Evolutionary conservation across 2,797 vertebrate genomes (phyloP), one percentile per base, ranked within the genome.

Genomic region (Semaprochilodus insignis): DNA sequence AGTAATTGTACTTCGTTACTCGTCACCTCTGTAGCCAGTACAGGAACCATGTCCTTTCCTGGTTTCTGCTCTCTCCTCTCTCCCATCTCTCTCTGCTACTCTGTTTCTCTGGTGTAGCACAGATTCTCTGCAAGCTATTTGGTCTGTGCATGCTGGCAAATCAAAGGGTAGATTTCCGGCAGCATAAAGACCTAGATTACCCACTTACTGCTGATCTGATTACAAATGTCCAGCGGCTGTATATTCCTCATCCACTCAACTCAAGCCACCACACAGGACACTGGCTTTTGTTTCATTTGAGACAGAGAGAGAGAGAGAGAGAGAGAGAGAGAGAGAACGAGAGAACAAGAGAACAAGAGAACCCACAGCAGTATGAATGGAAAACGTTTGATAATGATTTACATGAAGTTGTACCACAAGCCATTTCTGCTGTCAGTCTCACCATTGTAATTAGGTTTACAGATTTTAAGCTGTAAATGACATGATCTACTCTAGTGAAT

Each of bases 111-210:
- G 25, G 34, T 71, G 25, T 31, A 36, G 11, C 34, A 25, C 36
- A 85, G 87, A 91, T 91, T 92, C 90, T 93, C 92, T 92, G 90
- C 92, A 92, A 94, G 90, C 90, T 88, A 92, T 92, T 93, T 91
- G 91, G 91, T 93, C 92, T 85, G 89, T 91, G 87, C 79, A 78
- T 91, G 85, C 85, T 69, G 74, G 83, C 85, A 87, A 93, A 94
- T 92, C 90, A 94, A 94, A 93, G 92, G 88, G 83, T 91, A 93
- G 90, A 91, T 92, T 92, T 94, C 91, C 91, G 90, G 91, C 89
- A 85, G 92, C 89, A 90, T 87, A 82, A 89, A 90, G 89, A 90
- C 87, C 87, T 91, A 93, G 92, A 95, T 94, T 93, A 95, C 91
- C 89, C 89, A 90, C 89, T 92, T 92, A 92, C 90, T 91, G 87